Evolutionary conservation across 2,797 vertebrate genomes (phyloP).

Genomic region (Otolemur crassicaudatus): DNA sequence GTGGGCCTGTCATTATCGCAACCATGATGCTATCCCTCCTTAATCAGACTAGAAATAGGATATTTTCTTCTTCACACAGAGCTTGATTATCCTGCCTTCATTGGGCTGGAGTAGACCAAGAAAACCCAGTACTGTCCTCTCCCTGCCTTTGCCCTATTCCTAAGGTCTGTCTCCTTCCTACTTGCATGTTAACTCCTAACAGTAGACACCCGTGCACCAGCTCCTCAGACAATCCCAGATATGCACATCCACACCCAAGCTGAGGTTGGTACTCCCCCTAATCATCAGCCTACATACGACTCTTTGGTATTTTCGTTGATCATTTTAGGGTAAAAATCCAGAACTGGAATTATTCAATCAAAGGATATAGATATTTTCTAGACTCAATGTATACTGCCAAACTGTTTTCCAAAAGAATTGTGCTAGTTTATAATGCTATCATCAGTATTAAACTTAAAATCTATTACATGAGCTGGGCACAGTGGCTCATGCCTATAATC

Average conservation of each 20-base stretch:
- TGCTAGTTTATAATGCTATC: neutral
- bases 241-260: neutral
- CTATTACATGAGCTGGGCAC: too few species aligned
- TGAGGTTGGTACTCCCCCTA: neutral
- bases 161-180: neutral
- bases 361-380: neutral
- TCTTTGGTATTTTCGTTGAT: neutral
- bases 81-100: neutral
- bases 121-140: neutral
- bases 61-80: neutral
- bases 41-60: neutral
- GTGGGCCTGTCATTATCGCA: neutral
- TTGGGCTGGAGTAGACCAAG: neutral
- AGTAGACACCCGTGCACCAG: too few species aligned
- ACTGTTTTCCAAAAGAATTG: neutral
- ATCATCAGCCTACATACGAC: neutral
- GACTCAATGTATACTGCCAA: neutral
- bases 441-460: neutral
- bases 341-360: neutral
- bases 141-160: neutral
- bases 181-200: accelerated
- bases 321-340: neutral
- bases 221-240: neutral
- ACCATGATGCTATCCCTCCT: neutral
- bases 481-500: neutral